Base-by-base conservation (phyloP, 2,113 vertebrate genomes). In the Antennarius striatus region DNA sequence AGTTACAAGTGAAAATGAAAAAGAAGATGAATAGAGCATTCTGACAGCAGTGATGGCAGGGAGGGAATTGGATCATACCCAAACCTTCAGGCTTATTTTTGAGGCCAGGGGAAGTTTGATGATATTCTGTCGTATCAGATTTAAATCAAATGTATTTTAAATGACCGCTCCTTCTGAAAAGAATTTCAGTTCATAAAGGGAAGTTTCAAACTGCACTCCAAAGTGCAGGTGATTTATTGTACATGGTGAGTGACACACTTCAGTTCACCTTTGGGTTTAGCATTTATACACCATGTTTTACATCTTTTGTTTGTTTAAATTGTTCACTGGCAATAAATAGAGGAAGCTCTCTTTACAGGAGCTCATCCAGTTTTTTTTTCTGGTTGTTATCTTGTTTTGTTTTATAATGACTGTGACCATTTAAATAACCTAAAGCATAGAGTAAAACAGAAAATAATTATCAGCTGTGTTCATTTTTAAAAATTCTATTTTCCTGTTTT, bases 1-100 rank as follows among this genome's bases (percentile, higher is more conserved):
- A 79, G 85, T 82, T 86, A 80, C 59, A 77, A 70, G 73, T 77
- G 81, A 88, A 89, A 88, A 89, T 86, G 82, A 88, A 85, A 87
- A 75, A 86, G 81, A 83, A 79, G 76, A 86, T 82, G 81, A 86
- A 86, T 80, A 76, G 81, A 72, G 71, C 58, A 74, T 74, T 86
- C 71, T 85, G 84, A 88, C 81, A 88, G 80, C 68, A 62, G 68
- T 52, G 11, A 68, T 65, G 49, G 78, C 74, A 71, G 68, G 66
- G 60, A 62, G 83, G 83, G 85, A 87, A 86, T 75, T 88, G 89
- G 83, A 82, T 88, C 80, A 82, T 74, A 85, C 71, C 73, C 71
- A 70, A 82, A 71, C 63, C 77, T 86, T 82, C 70, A 61, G 68
- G 79, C 72, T 79, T 78, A 75, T 80, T 66, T 81, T 79, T 68